Evolutionary conservation across 2,113 vertebrate species (phyloP), one percentile per base, ranked within the genome.

Genomic region (Oxyura jamaicensis): DNA sequence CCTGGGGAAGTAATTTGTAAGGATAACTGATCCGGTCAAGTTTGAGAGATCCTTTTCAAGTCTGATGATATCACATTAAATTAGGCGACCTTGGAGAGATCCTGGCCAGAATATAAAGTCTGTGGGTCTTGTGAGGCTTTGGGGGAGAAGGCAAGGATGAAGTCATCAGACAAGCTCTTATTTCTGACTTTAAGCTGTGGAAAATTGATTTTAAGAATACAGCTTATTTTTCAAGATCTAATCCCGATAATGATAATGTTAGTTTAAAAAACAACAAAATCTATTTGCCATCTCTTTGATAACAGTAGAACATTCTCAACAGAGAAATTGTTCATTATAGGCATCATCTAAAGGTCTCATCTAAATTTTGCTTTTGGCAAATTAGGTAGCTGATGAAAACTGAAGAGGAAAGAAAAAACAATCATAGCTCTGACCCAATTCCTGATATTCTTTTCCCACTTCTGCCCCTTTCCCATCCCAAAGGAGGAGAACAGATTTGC

Each of bases 81-180:
- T 77, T 42, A 94, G 68, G 55, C 14, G 65, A 66, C 91, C 62
- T 81, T 55, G 29, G 79, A 94, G 95, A 90, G 71, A 95, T 86
- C 55, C 26, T 95, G 71, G 59, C 10, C 68, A 35, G 28, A 83
- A 68, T 35, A 62, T 83, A 76, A 96, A 86, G 68, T 78, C 75
- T 92, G 55, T 52, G 15, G n/a, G 41, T 75, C 76, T 96, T 59
- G 42, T 36, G 77, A 87, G 71, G 62, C 71, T 93, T 91, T 63
- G 17, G 28, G 31, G 44, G 7, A 90, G 41, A 89, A 86, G n/a
- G 86, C 8, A 58, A 69, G 7, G 39, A 88, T 92, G 91, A 94
- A 93, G n/a, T 92, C 75, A 91, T 74, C 76, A 76, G 67, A 88
- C 33, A 69, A 91, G 19, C 3, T 69, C 66, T 68, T 25, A 19